phyloP scores from a whole-genome alignment of 2,888 invertebrate species.

The Leucania comma region DNA sequence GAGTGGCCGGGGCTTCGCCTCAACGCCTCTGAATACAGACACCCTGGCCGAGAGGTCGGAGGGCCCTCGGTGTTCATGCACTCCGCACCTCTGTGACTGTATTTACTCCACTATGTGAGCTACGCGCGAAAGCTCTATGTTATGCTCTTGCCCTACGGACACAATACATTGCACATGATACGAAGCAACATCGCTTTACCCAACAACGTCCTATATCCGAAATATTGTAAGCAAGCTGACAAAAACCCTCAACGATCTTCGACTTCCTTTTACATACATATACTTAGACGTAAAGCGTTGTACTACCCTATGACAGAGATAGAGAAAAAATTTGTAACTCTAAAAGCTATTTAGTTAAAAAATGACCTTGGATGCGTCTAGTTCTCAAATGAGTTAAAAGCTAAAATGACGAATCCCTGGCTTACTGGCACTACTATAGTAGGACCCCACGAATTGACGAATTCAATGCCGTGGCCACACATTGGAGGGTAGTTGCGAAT shows the following conservation, averaged over 20 bases:
- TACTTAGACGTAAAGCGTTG: conserved; percentile 63
- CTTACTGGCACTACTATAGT: conserved; percentile 61
- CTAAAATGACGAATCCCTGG: conserved; percentile 76
- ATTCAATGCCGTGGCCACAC: conserved; percentile 51
- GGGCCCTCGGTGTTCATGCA: conserved; percentile 72
- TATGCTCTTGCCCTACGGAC: conserved; percentile 70
- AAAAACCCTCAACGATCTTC: conserved; percentile 55
- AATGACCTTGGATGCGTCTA: conserved; percentile 64
- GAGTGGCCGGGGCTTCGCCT: conserved; percentile 59
- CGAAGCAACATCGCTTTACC: conserved; percentile 82
- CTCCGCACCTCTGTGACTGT: conserved; percentile 82
- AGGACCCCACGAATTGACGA: conserved; percentile 68
- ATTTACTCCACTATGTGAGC: conserved; percentile 81
- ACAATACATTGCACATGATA: conserved; percentile 75
- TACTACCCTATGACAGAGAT: conserved; percentile 68
- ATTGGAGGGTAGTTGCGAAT: conserved; percentile 17
- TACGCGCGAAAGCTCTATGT: conserved; percentile 82
- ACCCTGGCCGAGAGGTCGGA: conserved; percentile 57
- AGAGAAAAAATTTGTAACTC: conserved; percentile 61
- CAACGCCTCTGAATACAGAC: conserved; percentile 84
- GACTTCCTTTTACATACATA: conserved; percentile 51
- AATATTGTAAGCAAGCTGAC: conserved; percentile 70
- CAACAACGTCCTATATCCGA: conserved; percentile 74
- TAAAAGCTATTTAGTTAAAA: conserved; percentile 77
- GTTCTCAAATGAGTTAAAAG: conserved; percentile 68